Base-by-base conservation (phyloP, 2,888 invertebrate species). In the Sceliomorpha sp. region DNA sequence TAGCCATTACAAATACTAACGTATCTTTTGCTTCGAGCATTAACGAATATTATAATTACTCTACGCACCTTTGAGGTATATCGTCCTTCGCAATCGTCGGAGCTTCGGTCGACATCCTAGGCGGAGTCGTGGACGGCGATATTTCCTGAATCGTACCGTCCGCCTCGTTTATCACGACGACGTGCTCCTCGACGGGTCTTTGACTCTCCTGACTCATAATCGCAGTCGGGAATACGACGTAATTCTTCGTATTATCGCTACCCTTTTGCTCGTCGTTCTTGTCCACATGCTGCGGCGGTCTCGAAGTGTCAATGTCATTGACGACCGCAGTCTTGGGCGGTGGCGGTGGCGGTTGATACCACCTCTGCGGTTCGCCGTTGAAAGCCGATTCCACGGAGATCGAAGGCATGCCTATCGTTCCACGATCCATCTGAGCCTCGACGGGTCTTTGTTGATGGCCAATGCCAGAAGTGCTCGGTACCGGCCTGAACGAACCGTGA, bases 371-470 rank as follows among this genome's bases (percentile, higher is more conserved):
- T n/a, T 69, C 70, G 15, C 75, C 77, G n/a, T 27, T 60, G 0
- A 72, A 51, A 0, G 74, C 39, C 5, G 72, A 62, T 4, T 76
- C 73, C 0, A 74, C 69, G 5, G 80, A 69, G 0, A 80, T 74
- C 0, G 79, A 77, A 0, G 82, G 74, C 51, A 80, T 39, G 0
- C 78, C 75, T 26, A 82, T 75, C 0, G 83, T 78, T 1, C 75
- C 69, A 3, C 69, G 74, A 48, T 80, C 84, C 45, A 78, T 76
- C 12, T 76, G 82, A 6, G 51, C 48, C 14, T 12, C 59, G n/a
- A 50, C 40, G 84, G 85, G 37, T 81, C 82, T 72, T 85, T 88
- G 71, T 77, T 88, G 14, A 86, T 84, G 3, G 85, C 87, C 1
- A 84, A 85, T 0, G 85, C 88, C 66, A 85, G 88, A 58, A 20